A percentile compares a stretch with the other conserved stretches of the same genome.
Evolutionary conservation across 2,888 invertebrate species (phyloP).

Genomic region (Meloe dianella): DNA sequence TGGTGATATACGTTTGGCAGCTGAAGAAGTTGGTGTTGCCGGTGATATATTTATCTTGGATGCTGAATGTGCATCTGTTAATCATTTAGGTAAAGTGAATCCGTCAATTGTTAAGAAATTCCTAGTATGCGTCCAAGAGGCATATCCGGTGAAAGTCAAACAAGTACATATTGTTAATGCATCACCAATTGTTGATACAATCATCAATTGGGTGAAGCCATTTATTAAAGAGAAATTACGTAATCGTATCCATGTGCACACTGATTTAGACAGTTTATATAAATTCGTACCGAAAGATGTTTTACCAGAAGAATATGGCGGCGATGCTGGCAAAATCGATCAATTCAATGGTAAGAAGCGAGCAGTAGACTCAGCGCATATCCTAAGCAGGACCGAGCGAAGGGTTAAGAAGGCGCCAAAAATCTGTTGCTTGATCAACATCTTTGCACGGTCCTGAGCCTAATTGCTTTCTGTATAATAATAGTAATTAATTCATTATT

Average conservation of each 20-base stretch:
- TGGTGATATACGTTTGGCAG: constrained; percentile 79
- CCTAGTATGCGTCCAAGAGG: constrained; percentile 85
- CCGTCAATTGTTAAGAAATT: constrained; percentile 84
- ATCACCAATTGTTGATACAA: constrained; percentile 82
- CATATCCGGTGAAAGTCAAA: constrained; percentile 86
- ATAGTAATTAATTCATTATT: too few relatives aligned
- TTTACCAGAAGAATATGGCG: constrained; percentile 83
- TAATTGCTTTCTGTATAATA: too few relatives aligned
- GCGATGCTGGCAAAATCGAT: constrained; percentile 74
- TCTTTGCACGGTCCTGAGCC: too few relatives aligned
- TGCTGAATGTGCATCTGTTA: constrained; percentile 77
- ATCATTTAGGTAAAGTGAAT: constrained; percentile 84
- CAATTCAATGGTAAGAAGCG: constrained; percentile 64
- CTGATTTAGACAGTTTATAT: constrained; percentile 75
- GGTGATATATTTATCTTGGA: constrained; percentile 85
- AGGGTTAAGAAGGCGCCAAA: too few relatives aligned
- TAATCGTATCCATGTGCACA: constrained; percentile 81
- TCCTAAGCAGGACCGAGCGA: too few relatives aligned
- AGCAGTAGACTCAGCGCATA: not conserved
- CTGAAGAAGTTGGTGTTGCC: constrained; percentile 81
- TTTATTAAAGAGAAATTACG: constrained; percentile 88
- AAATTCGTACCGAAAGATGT: constrained; percentile 80
- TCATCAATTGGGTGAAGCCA: constrained; percentile 84
- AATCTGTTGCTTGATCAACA: too few relatives aligned
- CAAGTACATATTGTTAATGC: constrained; percentile 86